Percentiles rank a stretch among this genome's conserved stretches.
These are phyloP conservation scores for Apus apus DNA, from an alignment of 2,113 vertebrate species.

Conservation along the genomic window DNA sequence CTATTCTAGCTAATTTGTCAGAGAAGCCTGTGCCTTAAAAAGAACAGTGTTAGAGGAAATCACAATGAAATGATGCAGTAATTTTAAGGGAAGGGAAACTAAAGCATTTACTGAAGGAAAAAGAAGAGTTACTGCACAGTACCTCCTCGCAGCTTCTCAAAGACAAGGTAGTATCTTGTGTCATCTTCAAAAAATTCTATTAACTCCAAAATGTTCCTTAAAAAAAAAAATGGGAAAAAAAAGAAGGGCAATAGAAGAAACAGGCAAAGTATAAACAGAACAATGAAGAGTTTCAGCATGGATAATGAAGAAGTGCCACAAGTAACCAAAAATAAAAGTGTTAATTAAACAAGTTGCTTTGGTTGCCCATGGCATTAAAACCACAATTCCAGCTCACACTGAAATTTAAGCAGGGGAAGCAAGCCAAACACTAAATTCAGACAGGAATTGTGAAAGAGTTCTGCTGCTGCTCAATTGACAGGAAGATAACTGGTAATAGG, in stretches of 20 bases:
- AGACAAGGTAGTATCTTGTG: constrained; percentile 93
- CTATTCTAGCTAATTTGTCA: background rate
- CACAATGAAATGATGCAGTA: background rate
- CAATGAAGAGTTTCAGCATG: background rate
- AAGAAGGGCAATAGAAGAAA: background rate
- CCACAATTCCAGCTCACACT: background rate
- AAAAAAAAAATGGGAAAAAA: background rate
- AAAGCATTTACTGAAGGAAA: background rate
- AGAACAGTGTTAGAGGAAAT: background rate
- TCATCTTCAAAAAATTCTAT: constrained; percentile 97
- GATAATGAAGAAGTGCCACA: background rate
- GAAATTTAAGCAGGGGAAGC: background rate
- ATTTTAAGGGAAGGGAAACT: background rate
- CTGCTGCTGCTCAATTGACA: constrained; percentile 57
- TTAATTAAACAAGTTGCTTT: background rate
- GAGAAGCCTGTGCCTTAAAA: background rate
- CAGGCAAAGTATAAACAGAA: background rate
- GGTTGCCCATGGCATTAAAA: background rate
- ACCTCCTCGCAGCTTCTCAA: constrained; percentile 97
- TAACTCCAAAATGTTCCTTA: constrained; percentile 95
- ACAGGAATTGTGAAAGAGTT: constrained; percentile 58
- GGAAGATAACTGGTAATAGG: constrained; percentile 53
- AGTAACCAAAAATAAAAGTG: background rate
- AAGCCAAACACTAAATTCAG: background rate
- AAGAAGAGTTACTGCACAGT: constrained; percentile 48